A percentile compares a stretch with the other conserved stretches of the same genome.
Conservation (phyloP, 2,797 vertebrate genomes). For the Coregonus sp. region DNA sequence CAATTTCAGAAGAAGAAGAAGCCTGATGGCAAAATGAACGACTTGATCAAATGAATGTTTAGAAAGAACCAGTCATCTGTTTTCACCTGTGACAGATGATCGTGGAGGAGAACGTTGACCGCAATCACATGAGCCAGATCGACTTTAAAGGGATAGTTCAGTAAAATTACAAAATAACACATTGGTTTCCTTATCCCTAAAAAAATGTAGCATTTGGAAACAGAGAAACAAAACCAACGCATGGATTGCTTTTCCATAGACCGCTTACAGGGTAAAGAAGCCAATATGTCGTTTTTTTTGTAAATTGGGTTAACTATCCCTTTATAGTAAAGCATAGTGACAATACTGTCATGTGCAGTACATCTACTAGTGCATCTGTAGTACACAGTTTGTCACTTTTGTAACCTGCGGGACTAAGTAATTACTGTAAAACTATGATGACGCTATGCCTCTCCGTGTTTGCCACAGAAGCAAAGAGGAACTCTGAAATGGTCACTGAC, state of each 20-base stretch:
- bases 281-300: not conserved
- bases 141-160: not conserved
- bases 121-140: not conserved
- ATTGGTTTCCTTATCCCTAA: not conserved
- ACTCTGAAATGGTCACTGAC: too few relatives aligned
- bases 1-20: constrained; percentile 34
- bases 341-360: too few relatives aligned
- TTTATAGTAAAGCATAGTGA: too few relatives aligned
- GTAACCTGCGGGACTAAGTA: too few relatives aligned
- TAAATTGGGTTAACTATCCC: not conserved
- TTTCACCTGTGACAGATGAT: constrained; percentile 57
- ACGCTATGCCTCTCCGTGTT: too few relatives aligned
- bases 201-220: not conserved
- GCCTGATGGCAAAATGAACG: constrained; percentile 44
- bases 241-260: too few relatives aligned
- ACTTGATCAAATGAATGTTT: constrained; percentile 55
- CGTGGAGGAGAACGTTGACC: constrained; percentile 1
- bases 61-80: constrained; percentile 31
- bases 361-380: too few relatives aligned
- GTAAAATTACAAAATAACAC: not conserved
- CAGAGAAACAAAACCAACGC: too few relatives aligned
- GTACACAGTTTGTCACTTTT: too few relatives aligned
- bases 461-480: too few relatives aligned
- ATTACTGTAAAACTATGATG: too few relatives aligned
- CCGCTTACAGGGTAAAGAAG: not conserved